Evolutionary conservation across 2,797 vertebrate species (phyloP).

Genomic region (Smutsia temminckii): DNA sequence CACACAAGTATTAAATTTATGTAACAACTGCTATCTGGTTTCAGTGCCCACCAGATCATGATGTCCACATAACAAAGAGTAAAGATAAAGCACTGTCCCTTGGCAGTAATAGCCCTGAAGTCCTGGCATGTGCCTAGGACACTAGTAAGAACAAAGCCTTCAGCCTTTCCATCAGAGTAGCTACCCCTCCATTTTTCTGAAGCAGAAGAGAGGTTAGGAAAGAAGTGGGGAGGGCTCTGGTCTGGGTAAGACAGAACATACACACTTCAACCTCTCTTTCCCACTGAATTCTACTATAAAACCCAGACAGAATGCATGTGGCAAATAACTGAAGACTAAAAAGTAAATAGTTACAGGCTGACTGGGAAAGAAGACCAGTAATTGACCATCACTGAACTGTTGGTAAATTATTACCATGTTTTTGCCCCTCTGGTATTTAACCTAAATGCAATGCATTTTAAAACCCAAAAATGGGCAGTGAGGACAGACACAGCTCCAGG

Average conservation of each 20-base stretch:
- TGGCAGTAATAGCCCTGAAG: neutral
- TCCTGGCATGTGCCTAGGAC: accelerated
- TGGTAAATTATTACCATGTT: neutral
- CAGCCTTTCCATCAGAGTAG: neutral
- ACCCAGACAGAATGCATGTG: neutral
- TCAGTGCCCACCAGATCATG: neutral
- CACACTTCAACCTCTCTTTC: neutral
- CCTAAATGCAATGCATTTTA: neutral
- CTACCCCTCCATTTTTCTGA: neutral
- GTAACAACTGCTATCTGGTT: neutral
- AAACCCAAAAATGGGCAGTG: neutral
- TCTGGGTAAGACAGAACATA: neutral
- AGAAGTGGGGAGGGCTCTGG: neutral
- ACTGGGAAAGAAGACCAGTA: neutral
- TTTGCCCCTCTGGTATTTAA: neutral
- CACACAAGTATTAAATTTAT: neutral
- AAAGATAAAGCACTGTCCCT: neutral
- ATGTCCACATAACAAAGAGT: neutral
- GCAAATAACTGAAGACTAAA: neutral
- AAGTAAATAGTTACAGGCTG: neutral
- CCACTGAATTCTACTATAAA: neutral
- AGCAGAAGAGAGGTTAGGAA: neutral
- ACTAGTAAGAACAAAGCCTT: neutral
- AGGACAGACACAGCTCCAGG: neutral
- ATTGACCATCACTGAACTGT: neutral